Evolutionary conservation across 2,113 vertebrate species (phyloP).

Genomic region (Alosa alosa): DNA sequence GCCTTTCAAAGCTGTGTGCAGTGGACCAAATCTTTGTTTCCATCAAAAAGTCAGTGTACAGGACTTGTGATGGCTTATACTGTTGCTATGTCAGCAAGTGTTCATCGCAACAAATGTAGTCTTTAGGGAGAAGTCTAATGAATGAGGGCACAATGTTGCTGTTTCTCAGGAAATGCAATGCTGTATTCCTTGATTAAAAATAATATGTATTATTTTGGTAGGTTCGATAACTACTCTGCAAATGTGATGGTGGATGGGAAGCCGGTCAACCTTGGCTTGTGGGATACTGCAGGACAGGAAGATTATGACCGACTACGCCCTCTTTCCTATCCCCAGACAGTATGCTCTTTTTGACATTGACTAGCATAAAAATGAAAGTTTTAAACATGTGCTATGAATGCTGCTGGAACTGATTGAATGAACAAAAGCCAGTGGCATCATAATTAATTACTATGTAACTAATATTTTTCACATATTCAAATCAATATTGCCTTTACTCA

Average conservation of each 20-base stretch:
- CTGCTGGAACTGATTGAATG: not conserved
- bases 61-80: not conserved
- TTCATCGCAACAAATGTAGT: not conserved
- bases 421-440: not conserved
- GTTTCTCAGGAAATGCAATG: not conserved
- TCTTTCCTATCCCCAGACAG: conserved; percentile 95
- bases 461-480: not conserved
- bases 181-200: not conserved
- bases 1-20: not conserved
- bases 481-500: not conserved
- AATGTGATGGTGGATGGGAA: conserved; percentile 99
- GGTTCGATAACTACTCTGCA: conserved; percentile 98
- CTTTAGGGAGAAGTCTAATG: too few relatives aligned
- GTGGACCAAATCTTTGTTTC: not conserved
- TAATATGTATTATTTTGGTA: conserved; percentile 44
- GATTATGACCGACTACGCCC: conserved; percentile 95
- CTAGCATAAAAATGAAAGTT: not conserved
- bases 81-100: not conserved
- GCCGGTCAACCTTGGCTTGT: conserved; percentile 92
- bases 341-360: conserved; percentile 53
- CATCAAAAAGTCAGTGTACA: not conserved
- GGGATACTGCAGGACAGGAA: conserved; percentile 97
- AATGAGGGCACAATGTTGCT: not conserved
- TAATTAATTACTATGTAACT: not conserved
- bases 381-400: not conserved